phyloP scores from a whole-genome alignment of 2,113 vertebrate species.

The Columba janthina region DNA sequence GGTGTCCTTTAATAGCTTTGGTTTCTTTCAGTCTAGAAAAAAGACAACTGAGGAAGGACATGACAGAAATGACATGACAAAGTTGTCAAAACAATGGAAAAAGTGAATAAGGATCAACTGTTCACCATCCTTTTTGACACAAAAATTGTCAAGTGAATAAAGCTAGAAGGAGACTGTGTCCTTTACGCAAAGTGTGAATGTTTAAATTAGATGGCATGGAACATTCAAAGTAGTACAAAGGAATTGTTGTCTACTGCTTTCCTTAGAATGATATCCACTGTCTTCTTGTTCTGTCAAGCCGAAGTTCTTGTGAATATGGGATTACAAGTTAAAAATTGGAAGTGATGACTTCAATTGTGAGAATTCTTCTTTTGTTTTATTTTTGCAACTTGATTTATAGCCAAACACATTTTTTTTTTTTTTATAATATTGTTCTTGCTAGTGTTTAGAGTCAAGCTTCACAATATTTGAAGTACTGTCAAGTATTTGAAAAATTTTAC shows the following conservation, averaged over 20 bases:
- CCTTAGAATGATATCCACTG: neutral
- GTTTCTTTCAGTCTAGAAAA: neutral
- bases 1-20: neutral
- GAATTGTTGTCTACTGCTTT: neutral
- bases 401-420: neutral
- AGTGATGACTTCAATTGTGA: neutral
- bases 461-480: too few relatives aligned
- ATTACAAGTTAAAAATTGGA: neutral
- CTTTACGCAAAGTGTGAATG: neutral
- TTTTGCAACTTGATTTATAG: neutral
- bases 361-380: neutral
- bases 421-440: neutral
- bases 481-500: neutral
- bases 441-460: neutral
- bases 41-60: neutral
- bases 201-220: neutral
- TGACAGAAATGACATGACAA: neutral
- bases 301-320: neutral
- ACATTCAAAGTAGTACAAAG: neutral
- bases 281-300: neutral
- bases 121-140: neutral
- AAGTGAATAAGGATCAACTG: neutral
- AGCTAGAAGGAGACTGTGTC: neutral
- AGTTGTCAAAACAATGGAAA: neutral
- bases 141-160: neutral